Evolutionary conservation across 2,888 invertebrate species (phyloP).

Genomic region (Tineola bisselliella): DNA sequence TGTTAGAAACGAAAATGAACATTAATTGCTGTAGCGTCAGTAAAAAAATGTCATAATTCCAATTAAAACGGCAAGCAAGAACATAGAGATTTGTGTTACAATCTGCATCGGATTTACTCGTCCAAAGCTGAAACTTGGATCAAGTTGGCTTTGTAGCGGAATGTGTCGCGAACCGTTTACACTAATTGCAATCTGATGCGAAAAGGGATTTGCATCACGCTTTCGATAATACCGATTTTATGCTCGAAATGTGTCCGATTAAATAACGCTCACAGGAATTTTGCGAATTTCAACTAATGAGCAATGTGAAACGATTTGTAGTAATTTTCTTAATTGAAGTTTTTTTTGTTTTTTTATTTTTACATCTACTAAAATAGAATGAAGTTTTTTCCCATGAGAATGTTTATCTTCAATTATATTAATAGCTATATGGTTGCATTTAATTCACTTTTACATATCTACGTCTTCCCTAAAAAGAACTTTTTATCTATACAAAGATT

Average conservation of each 20-base stretch:
- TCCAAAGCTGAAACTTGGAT: constrained; percentile 55
- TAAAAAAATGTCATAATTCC: not conserved
- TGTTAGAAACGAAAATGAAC: too few species aligned
- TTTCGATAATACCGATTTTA: constrained; percentile 11
- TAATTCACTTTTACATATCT: too few species aligned
- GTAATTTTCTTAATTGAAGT: not conserved
- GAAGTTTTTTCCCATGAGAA: not conserved
- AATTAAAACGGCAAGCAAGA: not conserved
- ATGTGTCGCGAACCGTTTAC: constrained; percentile 36
- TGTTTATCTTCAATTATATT: not conserved
- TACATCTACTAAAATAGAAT: too few species aligned
- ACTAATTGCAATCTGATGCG: constrained; percentile 57
- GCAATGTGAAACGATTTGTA: not conserved
- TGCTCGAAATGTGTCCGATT: constrained; percentile 11
- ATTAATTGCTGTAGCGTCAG: not conserved
- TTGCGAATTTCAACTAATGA: constrained; percentile 8
- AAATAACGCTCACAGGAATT: constrained; percentile 1
- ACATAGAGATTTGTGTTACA: constrained; percentile 9
- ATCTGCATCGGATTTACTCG: constrained; percentile 46
- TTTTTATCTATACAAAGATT: too few species aligned
- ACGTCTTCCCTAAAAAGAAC: too few species aligned
- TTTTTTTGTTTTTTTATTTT: not conserved
- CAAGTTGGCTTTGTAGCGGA: constrained; percentile 48
- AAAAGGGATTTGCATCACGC: constrained; percentile 26
- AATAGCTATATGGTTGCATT: too few species aligned